Conservation (phyloP, 2,888 invertebrate species). For the Gryllus longicercus region DNA sequence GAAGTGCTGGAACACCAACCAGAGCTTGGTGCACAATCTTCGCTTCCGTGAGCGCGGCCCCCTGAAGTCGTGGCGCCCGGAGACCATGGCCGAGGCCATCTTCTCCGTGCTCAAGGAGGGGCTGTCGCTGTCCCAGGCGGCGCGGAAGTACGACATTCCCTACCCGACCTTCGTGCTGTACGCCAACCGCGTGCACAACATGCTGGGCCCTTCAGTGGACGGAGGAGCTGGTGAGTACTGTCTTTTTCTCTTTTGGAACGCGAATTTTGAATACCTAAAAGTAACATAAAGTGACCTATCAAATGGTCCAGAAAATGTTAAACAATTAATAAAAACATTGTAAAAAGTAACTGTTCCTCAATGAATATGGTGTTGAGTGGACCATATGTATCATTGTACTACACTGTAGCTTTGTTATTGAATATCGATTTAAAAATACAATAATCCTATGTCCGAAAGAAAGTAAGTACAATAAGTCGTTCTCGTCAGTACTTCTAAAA, state of each 20-base stretch:
- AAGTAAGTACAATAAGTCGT: too few relatives aligned
- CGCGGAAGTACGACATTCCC: constrained; percentile 90
- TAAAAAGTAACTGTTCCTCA: too few relatives aligned
- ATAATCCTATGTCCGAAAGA: too few relatives aligned
- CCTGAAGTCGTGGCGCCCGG: constrained; percentile 88
- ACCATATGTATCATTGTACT: too few relatives aligned
- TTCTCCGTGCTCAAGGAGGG: constrained; percentile 90
- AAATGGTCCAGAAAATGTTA: too few relatives aligned
- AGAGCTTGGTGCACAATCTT: constrained; percentile 84
- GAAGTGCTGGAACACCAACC: constrained; percentile 92
- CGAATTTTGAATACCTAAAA: neutral
- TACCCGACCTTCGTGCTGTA: constrained; percentile 92
- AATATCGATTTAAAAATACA: too few relatives aligned
- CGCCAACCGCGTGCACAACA: constrained; percentile 89
- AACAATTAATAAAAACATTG: too few relatives aligned
- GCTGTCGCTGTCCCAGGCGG: constrained; percentile 82
- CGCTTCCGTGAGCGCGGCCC: constrained; percentile 90
- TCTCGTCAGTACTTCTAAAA: too few relatives aligned
- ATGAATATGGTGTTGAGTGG: too few relatives aligned
- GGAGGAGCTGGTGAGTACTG: constrained; percentile 75
- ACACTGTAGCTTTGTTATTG: too few relatives aligned
- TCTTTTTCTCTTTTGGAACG: neutral
- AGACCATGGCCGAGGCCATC: constrained; percentile 93
- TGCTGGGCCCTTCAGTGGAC: constrained; percentile 88
- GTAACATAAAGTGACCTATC: too few relatives aligned